Evolutionary conservation across 2,888 invertebrate species (phyloP).

Genomic region (Nomada lathburiana): DNA sequence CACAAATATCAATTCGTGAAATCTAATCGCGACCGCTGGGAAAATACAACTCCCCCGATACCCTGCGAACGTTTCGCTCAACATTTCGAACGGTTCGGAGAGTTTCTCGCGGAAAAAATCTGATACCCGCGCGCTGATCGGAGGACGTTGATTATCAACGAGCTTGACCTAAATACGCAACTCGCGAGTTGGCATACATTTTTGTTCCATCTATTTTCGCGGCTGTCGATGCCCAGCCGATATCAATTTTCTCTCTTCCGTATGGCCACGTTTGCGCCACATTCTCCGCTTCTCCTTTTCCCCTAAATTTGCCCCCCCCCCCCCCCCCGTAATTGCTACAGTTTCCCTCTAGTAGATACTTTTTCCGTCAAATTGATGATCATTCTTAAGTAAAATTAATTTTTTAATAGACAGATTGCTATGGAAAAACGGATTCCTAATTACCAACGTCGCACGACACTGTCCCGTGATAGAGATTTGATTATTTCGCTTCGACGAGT

Average conservation of each 20-base stretch:
- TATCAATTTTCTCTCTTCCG: constrained; percentile 55
- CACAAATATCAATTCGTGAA: constrained; percentile 10
- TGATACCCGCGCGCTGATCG: constrained; percentile 40
- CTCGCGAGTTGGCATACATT: constrained; percentile 53
- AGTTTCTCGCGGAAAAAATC: constrained; percentile 54
- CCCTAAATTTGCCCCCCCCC: background rate
- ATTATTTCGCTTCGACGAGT: background rate
- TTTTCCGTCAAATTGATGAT: too few relatives aligned
- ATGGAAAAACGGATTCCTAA: too few relatives aligned
- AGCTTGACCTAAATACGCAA: constrained; percentile 62
- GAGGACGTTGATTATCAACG: constrained; percentile 50
- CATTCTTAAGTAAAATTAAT: too few relatives aligned
- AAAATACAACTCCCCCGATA: constrained; percentile 43
- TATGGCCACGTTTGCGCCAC: constrained; percentile 28
- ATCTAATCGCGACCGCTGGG: constrained; percentile 29
- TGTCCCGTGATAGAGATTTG: too few relatives aligned
- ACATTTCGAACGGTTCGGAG: constrained; percentile 39
- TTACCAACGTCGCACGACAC: too few relatives aligned
- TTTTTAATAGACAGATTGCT: too few relatives aligned
- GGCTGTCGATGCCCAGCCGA: constrained; percentile 44
- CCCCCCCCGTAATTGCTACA: constrained; percentile 18
- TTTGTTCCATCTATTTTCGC: constrained; percentile 64
- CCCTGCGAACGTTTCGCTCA: constrained; percentile 42
- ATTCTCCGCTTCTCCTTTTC: background rate
- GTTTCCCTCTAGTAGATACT: background rate